A percentile compares a stretch with the other conserved stretches of the same genome.
Evolutionary conservation across 2,888 invertebrate species (phyloP).

Genomic region (Synergus laeviventris): DNA sequence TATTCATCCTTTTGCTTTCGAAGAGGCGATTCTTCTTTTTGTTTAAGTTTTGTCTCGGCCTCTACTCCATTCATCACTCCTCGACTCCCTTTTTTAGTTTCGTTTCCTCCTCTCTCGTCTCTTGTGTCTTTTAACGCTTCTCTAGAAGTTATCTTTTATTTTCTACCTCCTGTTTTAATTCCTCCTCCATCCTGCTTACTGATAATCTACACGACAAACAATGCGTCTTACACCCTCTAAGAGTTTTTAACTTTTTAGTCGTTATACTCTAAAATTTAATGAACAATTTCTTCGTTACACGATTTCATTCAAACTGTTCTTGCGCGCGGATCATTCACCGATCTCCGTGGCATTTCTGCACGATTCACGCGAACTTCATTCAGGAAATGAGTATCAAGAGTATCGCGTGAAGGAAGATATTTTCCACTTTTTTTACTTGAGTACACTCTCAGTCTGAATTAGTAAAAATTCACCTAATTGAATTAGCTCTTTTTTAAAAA

Average conservation of each 20-base stretch:
- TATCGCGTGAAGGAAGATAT: not conserved
- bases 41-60: not conserved
- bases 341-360: not conserved
- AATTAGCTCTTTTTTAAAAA: too few species aligned
- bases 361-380: slow-evolving; percentile 15
- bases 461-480: not conserved
- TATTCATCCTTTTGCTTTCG: slow-evolving; percentile 17
- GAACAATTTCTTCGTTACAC: slow-evolving; percentile 32
- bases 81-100: not conserved
- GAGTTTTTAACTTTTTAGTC: not conserved
- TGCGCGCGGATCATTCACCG: slow-evolving; percentile 18
- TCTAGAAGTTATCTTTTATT: slow-evolving; percentile 8
- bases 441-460: not conserved
- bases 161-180: not conserved
- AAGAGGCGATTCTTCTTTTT: slow-evolving; percentile 1
- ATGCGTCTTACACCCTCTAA: not conserved
- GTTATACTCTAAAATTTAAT: slow-evolving; percentile 22
- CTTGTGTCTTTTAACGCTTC: not conserved
- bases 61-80: slow-evolving; percentile 25
- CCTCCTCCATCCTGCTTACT: not conserved
- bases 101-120: not conserved
- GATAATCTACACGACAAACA: slow-evolving; percentile 13
- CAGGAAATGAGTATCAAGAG: slow-evolving; percentile 4
- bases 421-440: slow-evolving; percentile 1
- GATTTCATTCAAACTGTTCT: slow-evolving; percentile 35